Base-by-base conservation (phyloP, 2,888 invertebrate species). In the Trichopria drosophilae region DNA sequence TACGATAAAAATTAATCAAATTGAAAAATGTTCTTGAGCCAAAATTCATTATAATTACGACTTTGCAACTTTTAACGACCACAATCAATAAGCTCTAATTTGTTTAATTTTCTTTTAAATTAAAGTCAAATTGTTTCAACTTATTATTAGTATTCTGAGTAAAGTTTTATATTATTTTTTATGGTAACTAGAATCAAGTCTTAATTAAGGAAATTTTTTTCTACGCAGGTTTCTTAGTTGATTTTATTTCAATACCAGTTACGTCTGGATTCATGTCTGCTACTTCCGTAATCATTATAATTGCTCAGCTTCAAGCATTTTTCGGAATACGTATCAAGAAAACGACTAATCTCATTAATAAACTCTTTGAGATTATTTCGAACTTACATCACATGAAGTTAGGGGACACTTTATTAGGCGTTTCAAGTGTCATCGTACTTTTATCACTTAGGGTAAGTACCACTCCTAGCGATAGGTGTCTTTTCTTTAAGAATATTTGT, bases 241-340 rank as follows among this genome's bases (percentile, higher is more conserved):
- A 89, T 63, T 86, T 92, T 68, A 92, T 93, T 62, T 90, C 92
- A 0, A 81, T 86, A 19, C 86, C 91, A 7, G 89, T 92, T 42
- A 88, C 88, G 13, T 86, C 86, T 59, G 91, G 90, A 2, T 93
- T 93, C 73, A 91, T 91, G 31, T 86, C 90, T 2, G 91, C 89
- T 7, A 89, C 90, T 15, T 87, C 92, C 0, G 73, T 90, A 9
- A 88, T 90, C 63, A 90, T 93, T 61, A 82, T 86, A 29, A 78
- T 81, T 24, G 82, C 87, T 5, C 92, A 93, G 76, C 60, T 89
- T 10, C 88, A 88, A 76, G 85, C 84, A 41, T 77, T 90, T 37
- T 76, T 90, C 20, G 90, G 90, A 6, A 77, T 90, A 23, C 80
- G 79, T 61, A 82, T 85, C 70, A 77, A 82, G 46, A n/a, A n/a